Conservation (phyloP, 2,797 vertebrate genomes). For the Anguilla marmorata region DNA sequence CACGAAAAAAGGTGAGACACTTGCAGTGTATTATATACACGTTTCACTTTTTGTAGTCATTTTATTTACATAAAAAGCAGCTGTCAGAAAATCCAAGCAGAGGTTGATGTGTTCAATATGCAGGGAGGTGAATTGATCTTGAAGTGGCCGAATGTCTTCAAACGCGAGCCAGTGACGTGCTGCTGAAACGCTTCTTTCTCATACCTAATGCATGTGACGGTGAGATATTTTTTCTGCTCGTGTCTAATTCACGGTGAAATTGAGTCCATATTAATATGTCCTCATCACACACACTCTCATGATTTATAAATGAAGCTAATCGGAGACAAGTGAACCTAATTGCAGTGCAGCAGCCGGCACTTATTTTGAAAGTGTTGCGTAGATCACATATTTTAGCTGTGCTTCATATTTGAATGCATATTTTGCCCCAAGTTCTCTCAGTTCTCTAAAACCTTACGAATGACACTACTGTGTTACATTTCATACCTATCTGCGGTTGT, state of each 20-base stretch:
- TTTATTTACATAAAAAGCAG: neutral
- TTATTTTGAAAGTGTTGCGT: slow-evolving; percentile 6
- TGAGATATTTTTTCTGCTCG: neutral
- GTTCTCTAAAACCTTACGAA: neutral
- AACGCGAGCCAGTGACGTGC: neutral
- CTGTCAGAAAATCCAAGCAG: neutral
- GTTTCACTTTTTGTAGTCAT: neutral
- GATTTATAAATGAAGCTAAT: slow-evolving; percentile 15
- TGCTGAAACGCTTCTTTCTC: neutral
- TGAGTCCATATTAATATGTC: slow-evolving; percentile 19
- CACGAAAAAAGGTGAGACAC: neutral
- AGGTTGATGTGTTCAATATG: neutral
- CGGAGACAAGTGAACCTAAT: slow-evolving; percentile 5
- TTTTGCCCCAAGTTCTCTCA: neutral
- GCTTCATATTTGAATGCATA: neutral
- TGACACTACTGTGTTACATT: neutral
- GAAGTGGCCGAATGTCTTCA: neutral
- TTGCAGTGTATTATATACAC: neutral
- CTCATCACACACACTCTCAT: slow-evolving; percentile 10
- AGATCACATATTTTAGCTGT: slow-evolving; percentile 1
- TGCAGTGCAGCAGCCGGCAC: neutral
- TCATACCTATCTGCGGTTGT: neutral
- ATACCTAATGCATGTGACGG: neutral
- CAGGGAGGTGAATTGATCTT: neutral
- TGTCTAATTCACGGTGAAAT: slow-evolving; percentile 2